A percentile compares a stretch with the other conserved stretches of the same genome.
Conservation (phyloP, 1,140 invertebrate genomes). For the Phenacoccus solenopsis region DNA sequence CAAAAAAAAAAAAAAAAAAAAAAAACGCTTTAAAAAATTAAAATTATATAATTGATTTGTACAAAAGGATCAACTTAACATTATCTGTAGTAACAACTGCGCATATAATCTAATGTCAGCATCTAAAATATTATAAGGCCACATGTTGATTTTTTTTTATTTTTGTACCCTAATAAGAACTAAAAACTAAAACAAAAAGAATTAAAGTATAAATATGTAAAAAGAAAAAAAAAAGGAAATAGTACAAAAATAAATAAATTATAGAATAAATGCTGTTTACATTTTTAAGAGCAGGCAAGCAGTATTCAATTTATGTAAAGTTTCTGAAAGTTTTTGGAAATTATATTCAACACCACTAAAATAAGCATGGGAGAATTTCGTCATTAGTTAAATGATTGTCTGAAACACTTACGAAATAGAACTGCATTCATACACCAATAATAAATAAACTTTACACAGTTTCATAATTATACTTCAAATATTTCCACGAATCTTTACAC, state of each 20-base stretch:
- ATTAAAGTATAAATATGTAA: constrained; percentile 4
- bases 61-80: constrained; percentile 17
- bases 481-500: too few species aligned
- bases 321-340: constrained; percentile 1
- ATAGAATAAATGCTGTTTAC: constrained; percentile 12
- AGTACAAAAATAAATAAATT: constrained; percentile 8
- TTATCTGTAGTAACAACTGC: constrained; percentile 8
- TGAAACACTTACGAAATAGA: constrained; percentile 4
- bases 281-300: background rate
- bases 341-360: background rate
- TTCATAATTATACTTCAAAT: too few species aligned
- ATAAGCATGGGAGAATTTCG: background rate
- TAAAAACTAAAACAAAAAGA: background rate
- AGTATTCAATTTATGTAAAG: background rate
- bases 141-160: constrained; percentile 11
- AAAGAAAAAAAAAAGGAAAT: constrained; percentile 7
- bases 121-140: constrained; percentile 12
- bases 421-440: background rate
- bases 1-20: too few species aligned
- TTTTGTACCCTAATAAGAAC: background rate
- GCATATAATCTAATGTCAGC: constrained; percentile 10
- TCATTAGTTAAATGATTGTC: constrained; percentile 12
- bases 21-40: background rate
- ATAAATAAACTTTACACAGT: too few species aligned
- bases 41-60: constrained; percentile 13